A percentile compares a stretch with the other conserved stretches of the same genome.
phyloP scores from a whole-genome alignment of 2,888 invertebrate species.

The Theodoxus fluviatilis region DNA sequence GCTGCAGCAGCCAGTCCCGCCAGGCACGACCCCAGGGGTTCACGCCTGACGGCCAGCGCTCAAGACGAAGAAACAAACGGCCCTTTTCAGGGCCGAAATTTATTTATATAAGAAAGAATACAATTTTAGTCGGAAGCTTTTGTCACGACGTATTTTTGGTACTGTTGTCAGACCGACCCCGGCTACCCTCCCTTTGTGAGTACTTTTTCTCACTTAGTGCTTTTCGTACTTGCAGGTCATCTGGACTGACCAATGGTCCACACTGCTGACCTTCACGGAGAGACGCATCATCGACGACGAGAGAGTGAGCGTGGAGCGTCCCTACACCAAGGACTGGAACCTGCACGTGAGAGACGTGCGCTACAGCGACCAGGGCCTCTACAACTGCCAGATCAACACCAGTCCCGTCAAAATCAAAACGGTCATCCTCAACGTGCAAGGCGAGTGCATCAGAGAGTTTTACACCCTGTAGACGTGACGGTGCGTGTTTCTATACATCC shows the following conservation, averaged over 20 bases:
- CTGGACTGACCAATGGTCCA: slow-evolving; percentile 59
- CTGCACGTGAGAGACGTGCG: slow-evolving; percentile 55
- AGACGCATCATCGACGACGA: slow-evolving; percentile 61
- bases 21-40: too few species aligned
- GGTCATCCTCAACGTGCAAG: slow-evolving; percentile 57
- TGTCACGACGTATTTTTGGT: too few species aligned
- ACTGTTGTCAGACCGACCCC: too few species aligned
- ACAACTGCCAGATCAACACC: slow-evolving; percentile 62
- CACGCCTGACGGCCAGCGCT: too few species aligned
- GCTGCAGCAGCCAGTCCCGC: too few species aligned
- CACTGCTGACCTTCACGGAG: slow-evolving; percentile 55
- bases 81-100: too few species aligned
- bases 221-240: slow-evolving; percentile 47
- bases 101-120: too few species aligned
- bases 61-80: too few species aligned
- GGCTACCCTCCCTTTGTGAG: too few species aligned
- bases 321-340: slow-evolving; percentile 60
- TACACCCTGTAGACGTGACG: not conserved
- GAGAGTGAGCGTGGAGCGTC: slow-evolving; percentile 57
- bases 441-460: slow-evolving; percentile 39
- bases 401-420: slow-evolving; percentile 57
- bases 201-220: not conserved
- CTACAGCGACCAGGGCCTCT: slow-evolving; percentile 56
- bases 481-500: not conserved
- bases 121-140: too few species aligned